Base-by-base conservation (phyloP, 2,888 invertebrate species). In the Lepidocyrtinus sp. region DNA sequence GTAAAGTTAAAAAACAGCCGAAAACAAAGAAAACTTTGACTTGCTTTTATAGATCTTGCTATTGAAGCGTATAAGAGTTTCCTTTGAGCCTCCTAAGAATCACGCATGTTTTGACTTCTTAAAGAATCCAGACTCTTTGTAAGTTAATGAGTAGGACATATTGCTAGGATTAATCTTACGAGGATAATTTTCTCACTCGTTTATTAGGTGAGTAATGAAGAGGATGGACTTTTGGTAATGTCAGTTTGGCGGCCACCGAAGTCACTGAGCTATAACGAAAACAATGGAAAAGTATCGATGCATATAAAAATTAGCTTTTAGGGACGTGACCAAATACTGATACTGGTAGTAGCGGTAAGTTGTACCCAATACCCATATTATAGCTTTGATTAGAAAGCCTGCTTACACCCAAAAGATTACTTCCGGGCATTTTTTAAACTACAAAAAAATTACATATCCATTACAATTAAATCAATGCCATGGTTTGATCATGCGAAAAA, bases 261-360 rank as follows among this genome's bases (percentile, higher is more conserved):
- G 5, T 50, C 50, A 50, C n/a, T 50, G 50, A 50, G 50, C 50
- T 12, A 50, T 2, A 50, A 50, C 50, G 15, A 50, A 50, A 50
- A 50, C 50, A 50, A 50, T 50, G 50, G 50, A 2, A 17, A 50
- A 50, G 50, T 7, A 50, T 50, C 50, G 17, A 15, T 12, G 17
- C 12, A 50, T 50, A 36, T n/a, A n/a, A n/a, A n/a, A n/a, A n/a
- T n/a, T n/a, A n/a, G n/a, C n/a, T 50, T 50, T 50, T 50, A 17
- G 50, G 17, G 50, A 50, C 50, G 50, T 50, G 50, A 50, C 50
- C 50, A 12, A n/a, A n/a, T n/a, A n/a, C n/a, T n/a, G n/a, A n/a
- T n/a, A n/a, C n/a, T n/a, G n/a, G n/a, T n/a, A n/a, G n/a, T n/a
- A n/a, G n/a, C n/a, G n/a, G n/a, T n/a, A n/a, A n/a, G n/a, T n/a